Conservation (phyloP, 2,113 vertebrate genomes). For the Alethe castanea region DNA sequence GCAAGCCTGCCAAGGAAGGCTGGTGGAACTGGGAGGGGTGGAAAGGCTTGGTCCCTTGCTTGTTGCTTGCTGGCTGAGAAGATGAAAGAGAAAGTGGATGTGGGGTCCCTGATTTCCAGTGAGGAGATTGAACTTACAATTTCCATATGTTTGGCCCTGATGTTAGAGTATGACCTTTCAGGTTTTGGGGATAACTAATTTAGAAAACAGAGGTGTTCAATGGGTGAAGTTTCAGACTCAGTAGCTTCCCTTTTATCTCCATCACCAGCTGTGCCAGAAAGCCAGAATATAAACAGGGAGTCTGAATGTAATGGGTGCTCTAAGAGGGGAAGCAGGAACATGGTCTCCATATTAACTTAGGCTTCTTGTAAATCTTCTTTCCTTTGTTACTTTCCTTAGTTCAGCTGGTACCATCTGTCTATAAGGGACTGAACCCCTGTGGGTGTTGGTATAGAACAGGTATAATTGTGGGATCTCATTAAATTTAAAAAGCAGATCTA, state of each 20-base stretch:
- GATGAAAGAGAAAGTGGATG: background rate
- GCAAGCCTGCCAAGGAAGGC: slow-evolving; percentile 18
- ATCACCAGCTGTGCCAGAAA: background rate
- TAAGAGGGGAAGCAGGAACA: background rate
- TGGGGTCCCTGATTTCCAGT: background rate
- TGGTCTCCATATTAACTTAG: accelerated
- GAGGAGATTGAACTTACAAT: background rate
- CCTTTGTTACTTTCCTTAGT: background rate
- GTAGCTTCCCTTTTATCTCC: background rate
- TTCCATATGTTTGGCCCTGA: accelerated
- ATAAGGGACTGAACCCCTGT: background rate
- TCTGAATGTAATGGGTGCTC: background rate
- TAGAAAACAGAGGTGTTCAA: background rate
- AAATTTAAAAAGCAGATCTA: slow-evolving; percentile 9
- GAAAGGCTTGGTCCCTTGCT: background rate
- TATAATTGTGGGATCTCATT: slow-evolving; percentile 2
- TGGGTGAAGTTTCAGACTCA: background rate
- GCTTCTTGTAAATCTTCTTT: background rate
- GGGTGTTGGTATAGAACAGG: background rate
- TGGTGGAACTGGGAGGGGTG: background rate
- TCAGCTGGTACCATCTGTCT: background rate
- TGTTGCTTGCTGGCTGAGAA: background rate
- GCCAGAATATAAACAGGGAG: background rate
- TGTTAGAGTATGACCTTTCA: background rate
- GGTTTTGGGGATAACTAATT: background rate